These are phyloP conservation scores for Caenorhabditis sp. DNA, from an alignment of 2,888 invertebrate species.

Conservation along the genomic window DNA sequence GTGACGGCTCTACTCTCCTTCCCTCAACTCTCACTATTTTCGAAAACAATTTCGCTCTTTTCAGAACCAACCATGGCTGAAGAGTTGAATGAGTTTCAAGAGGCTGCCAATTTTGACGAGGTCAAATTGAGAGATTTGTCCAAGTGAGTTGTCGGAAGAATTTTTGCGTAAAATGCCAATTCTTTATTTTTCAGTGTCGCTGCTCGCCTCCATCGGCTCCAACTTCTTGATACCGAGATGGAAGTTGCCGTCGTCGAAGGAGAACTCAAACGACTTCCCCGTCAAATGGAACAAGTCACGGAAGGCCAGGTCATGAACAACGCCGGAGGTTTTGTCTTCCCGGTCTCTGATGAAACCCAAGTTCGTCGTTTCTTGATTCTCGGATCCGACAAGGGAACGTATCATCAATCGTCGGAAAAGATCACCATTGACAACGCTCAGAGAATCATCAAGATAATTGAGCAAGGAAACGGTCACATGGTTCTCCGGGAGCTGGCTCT, in stretches of 20 bases:
- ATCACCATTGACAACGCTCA: slow-evolving; percentile 83
- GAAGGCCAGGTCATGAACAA: slow-evolving; percentile 79
- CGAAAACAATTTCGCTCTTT: slow-evolving; percentile 21
- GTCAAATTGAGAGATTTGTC: slow-evolving; percentile 8
- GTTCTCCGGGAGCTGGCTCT: slow-evolving; percentile 82
- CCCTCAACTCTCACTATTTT: not conserved
- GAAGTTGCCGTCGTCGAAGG: slow-evolving; percentile 36
- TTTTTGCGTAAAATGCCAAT: not conserved
- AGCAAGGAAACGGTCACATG: slow-evolving; percentile 81
- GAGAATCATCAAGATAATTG: slow-evolving; percentile 82
- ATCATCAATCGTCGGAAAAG: slow-evolving; percentile 81
- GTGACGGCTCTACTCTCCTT: not conserved
- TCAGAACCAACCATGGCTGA: slow-evolving; percentile 48
- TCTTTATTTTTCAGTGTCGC: slow-evolving; percentile 26
- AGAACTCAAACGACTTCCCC: slow-evolving; percentile 44
- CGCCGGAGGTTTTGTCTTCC: slow-evolving; percentile 83
- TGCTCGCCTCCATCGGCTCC: slow-evolving; percentile 26
- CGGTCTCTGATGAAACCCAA: slow-evolving; percentile 82
- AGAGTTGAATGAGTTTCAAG: slow-evolving; percentile 40
- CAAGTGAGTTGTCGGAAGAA: slow-evolving; percentile 20
- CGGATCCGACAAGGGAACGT: slow-evolving; percentile 83
- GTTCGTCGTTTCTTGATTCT: slow-evolving; percentile 84
- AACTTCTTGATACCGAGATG: slow-evolving; percentile 18
- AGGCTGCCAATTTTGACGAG: slow-evolving; percentile 32
- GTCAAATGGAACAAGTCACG: slow-evolving; percentile 75